Conservation (phyloP, 2,113 vertebrate genomes). For the Elgaria multicarinata region DNA sequence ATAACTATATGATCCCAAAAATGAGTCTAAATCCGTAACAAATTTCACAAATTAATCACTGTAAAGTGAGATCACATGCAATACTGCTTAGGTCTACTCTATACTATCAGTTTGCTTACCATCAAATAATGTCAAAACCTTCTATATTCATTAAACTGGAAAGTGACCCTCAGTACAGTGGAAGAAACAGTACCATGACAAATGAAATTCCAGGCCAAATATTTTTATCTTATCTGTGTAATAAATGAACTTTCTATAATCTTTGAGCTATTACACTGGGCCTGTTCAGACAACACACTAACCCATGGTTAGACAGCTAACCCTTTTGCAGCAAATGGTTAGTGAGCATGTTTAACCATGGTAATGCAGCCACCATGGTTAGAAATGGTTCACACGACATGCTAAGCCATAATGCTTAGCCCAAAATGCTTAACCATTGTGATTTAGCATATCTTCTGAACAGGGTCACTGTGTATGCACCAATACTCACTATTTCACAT, state of each 20-base stretch:
- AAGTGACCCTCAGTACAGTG: conserved; percentile 60
- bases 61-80: not conserved
- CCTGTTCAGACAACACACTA: too few species aligned
- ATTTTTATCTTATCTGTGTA: conserved; percentile 1
- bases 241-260: conserved; percentile 31
- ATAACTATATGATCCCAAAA: not conserved
- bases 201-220: conserved; percentile 25
- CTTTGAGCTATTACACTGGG: conserved; percentile 27
- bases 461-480: not conserved
- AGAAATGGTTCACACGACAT: too few species aligned
- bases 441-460: too few species aligned
- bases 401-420: too few species aligned
- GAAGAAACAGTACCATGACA: conserved; percentile 59
- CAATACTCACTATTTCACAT: not conserved
- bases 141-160: conserved; percentile 45
- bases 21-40: not conserved
- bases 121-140: conserved; percentile 27
- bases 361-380: too few species aligned
- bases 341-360: too few species aligned
- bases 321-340: too few species aligned
- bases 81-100: conserved; percentile 12
- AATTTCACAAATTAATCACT: not conserved
- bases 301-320: too few species aligned
- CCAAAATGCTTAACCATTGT: too few species aligned
- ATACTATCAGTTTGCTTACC: conserved; percentile 45